Conservation (phyloP, 2,113 vertebrate species). For the Copsychus sechellarum region DNA sequence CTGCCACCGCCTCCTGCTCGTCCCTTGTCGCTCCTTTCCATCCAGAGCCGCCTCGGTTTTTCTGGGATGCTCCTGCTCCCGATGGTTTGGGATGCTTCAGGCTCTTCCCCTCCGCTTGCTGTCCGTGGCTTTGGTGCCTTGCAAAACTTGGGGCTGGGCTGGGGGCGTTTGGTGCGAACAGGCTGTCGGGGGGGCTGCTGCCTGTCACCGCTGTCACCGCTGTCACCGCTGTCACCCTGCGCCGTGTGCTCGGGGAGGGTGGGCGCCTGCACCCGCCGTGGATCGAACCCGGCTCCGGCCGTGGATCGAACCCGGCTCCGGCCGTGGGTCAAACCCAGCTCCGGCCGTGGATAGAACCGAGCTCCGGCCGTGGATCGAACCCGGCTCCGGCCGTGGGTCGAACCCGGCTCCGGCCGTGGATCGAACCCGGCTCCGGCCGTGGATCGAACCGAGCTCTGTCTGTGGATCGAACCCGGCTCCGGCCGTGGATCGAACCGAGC, state of each 20-base stretch:
- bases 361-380: accelerated
- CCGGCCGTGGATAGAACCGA: accelerated
- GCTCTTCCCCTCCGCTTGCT: not conserved
- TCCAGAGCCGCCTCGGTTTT: accelerated
- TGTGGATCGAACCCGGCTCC: too few relatives aligned
- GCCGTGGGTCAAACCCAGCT: accelerated
- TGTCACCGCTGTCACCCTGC: not conserved
- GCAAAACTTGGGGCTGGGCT: accelerated
- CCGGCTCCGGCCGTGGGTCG: too few relatives aligned
- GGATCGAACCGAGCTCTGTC: too few relatives aligned
- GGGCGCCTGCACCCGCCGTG: too few relatives aligned
- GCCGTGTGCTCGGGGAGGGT: accelerated
- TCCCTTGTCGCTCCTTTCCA: not conserved
- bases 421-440: too few relatives aligned
- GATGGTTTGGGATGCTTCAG: accelerated
- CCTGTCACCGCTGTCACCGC: not conserved
- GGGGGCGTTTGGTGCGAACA: not conserved
- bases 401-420: too few relatives aligned
- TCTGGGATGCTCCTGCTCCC: not conserved
- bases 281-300: too few relatives aligned
- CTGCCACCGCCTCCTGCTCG: accelerated
- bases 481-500: too few relatives aligned
- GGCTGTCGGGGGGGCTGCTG: not conserved
- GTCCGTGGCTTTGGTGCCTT: not conserved
- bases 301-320: not conserved